Evolutionary conservation across 2,888 invertebrate species (phyloP), one percentile per base, ranked within the genome.

Genomic region (Apantesis nais): DNA sequence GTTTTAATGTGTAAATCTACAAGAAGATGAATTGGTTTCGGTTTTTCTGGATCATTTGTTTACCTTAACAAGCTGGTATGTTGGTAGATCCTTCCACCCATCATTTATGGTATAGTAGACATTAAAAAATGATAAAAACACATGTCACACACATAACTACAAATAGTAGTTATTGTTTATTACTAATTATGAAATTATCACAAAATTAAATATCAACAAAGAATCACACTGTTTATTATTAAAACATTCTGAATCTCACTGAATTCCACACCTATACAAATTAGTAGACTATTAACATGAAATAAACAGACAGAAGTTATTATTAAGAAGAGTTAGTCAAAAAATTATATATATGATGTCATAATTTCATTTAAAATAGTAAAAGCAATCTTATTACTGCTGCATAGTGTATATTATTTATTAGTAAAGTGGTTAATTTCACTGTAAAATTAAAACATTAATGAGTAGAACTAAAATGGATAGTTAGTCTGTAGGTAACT

Each of bases 1-100:
- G 0, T 7, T 62, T 74, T 69, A 71, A 81, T 93, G 93, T 94
- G 94, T 94, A 93, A 93, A 94, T 92, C 93, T 93, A 93, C 92
- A 88, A 78, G 73, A 62, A 76, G 85, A 91, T 93, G 93, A 93
- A 87, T 86, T 82, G 88, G 89, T 86, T 88, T 77, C 73, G 81
- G 80, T 82, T 86, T 87, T 79, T 86, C 83, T 89, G 90, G 90
- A 92, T 90, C 90, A 78, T 88, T 73, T 82, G 85, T 86, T 95
- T 96, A 96, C 96, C 96, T 96, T 96, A 93, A 96, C 94, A 94
- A 96, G 96, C 95, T 96, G 96, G 95, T 96, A 96, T 93, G 96
- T 95, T 93, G 96, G 96, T 95, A 96, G 96, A 93, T 96, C 96
- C 96, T 96, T 95, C 94, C 95, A 93, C 90, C 92, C 93, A 93